A percentile compares a stretch with the other conserved stretches of the same genome.
phyloP scores from a whole-genome alignment of 2,113 vertebrate genomes.

The Varanus komodoensis region DNA sequence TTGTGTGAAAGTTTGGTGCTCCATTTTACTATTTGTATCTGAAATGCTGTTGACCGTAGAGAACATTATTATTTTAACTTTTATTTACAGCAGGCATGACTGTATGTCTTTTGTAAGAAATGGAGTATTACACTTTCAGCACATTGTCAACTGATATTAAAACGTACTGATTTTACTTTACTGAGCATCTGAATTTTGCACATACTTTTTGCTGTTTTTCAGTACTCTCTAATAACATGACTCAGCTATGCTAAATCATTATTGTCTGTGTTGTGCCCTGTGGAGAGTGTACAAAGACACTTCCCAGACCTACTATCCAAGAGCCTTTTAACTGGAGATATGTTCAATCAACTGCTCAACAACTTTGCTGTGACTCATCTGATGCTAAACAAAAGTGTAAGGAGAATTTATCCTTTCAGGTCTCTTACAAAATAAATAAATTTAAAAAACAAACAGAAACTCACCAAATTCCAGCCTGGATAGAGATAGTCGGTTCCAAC shows the following conservation, averaged over 20 bases:
- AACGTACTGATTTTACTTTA: conserved; percentile 56
- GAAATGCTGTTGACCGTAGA: conserved; percentile 54
- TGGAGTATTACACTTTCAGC: conserved; percentile 54
- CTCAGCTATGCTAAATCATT: neutral
- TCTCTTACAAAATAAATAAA: neutral
- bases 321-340: neutral
- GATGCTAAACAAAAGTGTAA: conserved; percentile 10
- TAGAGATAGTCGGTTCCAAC: conserved; percentile 97
- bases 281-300: neutral
- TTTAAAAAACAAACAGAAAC: conserved; percentile 45
- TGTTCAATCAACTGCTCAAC: neutral
- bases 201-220: conserved; percentile 51
- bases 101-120: conserved; percentile 59
- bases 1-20: conserved; percentile 25
- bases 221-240: neutral
- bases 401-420: conserved; percentile 30
- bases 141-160: conserved; percentile 56
- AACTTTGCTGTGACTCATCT: neutral
- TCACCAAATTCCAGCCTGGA: conserved; percentile 98
- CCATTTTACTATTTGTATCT: conserved; percentile 36
- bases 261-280: neutral
- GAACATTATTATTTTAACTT: conserved; percentile 48
- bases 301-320: neutral
- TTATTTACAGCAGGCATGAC: conserved; percentile 25
- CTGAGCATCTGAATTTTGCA: conserved; percentile 49